Evolutionary conservation across 2,797 vertebrate genomes (phyloP).

Genomic region (Danio tinwini): DNA sequence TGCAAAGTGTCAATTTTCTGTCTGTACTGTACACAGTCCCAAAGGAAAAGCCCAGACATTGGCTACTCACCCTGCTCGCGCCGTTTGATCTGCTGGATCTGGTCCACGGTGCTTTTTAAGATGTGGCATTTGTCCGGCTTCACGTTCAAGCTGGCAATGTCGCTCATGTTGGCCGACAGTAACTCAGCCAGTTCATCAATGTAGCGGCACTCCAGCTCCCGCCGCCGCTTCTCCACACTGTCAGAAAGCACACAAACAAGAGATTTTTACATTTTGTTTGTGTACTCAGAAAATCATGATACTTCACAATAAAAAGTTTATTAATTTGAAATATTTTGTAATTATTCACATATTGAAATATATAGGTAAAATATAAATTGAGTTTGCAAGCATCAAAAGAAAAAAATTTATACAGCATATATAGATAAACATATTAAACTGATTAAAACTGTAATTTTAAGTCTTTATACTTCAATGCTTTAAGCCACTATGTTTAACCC

Average conservation of each 20-base stretch:
- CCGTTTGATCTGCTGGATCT: slow-evolving; percentile 95
- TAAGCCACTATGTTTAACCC: too few species aligned
- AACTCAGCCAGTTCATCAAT: slow-evolving; percentile 94
- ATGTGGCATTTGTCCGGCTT: slow-evolving; percentile 97
- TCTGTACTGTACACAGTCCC: not conserved
- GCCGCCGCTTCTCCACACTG: slow-evolving; percentile 90
- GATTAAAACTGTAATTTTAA: too few species aligned
- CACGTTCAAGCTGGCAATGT: slow-evolving; percentile 91
- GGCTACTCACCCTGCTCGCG: slow-evolving; percentile 86
- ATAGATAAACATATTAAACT: too few species aligned
- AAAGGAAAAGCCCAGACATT: slow-evolving; percentile 3
- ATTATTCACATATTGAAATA: too few species aligned
- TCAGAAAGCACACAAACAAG: not conserved
- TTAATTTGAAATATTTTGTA: too few species aligned
- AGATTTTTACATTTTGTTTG: too few species aligned
- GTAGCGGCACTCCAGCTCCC: slow-evolving; percentile 93
- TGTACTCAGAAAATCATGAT: too few species aligned
- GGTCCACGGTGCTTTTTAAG: slow-evolving; percentile 91
- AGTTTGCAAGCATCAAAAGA: too few species aligned
- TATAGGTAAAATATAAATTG: too few species aligned
- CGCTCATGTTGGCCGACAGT: slow-evolving; percentile 91
- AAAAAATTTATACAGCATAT: too few species aligned
- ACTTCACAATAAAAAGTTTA: too few species aligned
- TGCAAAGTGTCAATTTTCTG: slow-evolving; percentile 4
- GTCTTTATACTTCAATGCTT: too few species aligned